phyloP scores from a whole-genome alignment of 2,113 vertebrate genomes.

The Nyctibius bracteatus region DNA sequence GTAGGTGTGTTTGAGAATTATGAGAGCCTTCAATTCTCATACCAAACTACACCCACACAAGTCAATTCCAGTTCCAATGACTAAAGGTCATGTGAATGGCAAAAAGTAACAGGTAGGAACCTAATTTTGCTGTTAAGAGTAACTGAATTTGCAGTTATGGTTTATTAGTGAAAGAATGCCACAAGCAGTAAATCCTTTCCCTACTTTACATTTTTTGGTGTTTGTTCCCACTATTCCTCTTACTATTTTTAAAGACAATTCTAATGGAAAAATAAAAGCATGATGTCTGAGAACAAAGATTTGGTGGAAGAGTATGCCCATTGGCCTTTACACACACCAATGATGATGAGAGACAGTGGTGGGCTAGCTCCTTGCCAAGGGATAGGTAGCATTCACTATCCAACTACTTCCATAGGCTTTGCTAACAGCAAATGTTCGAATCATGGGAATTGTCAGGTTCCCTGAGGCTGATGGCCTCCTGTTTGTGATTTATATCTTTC shows the following conservation, averaged over 20 bases:
- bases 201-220: not conserved
- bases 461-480: not conserved
- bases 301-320: not conserved
- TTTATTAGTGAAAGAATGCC: constrained; percentile 31
- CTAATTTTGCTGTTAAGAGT: constrained; percentile 37
- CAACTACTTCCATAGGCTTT: not conserved
- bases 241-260: not conserved
- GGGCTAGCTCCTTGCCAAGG: not conserved
- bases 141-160: constrained; percentile 40
- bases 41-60: constrained; percentile 79
- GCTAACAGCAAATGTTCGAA: not conserved
- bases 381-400: not conserved
- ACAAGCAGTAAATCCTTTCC: not conserved
- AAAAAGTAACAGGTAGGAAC: constrained; percentile 62
- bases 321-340: not conserved
- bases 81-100: constrained; percentile 67
- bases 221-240: not conserved
- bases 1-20: constrained; percentile 74
- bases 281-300: not conserved
- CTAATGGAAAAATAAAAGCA: not conserved
- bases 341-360: not conserved
- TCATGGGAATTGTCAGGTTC: not conserved
- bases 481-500: not conserved
- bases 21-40: constrained; percentile 73
- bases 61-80: constrained; percentile 71